These are phyloP conservation scores for Drosophila willistoni DNA, from an alignment of 1,140 invertebrate species.

Conservation along the genomic window DNA sequence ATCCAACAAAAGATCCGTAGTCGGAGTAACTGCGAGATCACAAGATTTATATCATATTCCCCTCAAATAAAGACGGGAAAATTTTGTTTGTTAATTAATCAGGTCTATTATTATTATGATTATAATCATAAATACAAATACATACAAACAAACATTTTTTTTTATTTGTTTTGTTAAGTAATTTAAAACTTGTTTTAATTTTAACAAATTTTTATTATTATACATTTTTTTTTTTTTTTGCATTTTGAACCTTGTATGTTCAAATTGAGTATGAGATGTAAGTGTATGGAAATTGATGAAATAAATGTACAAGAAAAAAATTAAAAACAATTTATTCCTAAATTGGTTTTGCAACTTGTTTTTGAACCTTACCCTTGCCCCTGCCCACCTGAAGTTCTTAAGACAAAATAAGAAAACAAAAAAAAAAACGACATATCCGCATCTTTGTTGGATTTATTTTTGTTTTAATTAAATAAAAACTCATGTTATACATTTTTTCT, in stretches of 20 bases:
- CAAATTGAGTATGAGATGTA: slow-evolving; percentile 5
- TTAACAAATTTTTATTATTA: background rate
- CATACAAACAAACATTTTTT: background rate
- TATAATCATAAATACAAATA: background rate
- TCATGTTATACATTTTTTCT: slow-evolving; percentile 44
- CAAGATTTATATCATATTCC: background rate
- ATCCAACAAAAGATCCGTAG: no score
- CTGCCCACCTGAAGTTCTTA: background rate
- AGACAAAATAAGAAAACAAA: no score
- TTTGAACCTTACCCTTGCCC: background rate
- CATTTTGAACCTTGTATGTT: background rate
- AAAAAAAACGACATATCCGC: background rate
- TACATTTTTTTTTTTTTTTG: background rate
- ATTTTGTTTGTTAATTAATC: slow-evolving; percentile 7
- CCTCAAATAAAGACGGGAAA: background rate
- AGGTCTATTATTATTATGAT: slow-evolving; percentile 8
- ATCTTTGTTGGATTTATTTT: background rate
- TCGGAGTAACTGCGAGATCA: background rate
- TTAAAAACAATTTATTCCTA: background rate
- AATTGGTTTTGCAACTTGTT: background rate
- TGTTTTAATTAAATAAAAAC: slow-evolving; percentile 5
- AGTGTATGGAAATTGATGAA: slow-evolving; percentile 7
- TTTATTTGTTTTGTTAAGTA: slow-evolving; percentile 13
- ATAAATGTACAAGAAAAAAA: slow-evolving; percentile 8
- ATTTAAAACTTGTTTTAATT: slow-evolving; percentile 7